phyloP scores from a whole-genome alignment of 2,113 vertebrate genomes.

The Steatornis caripensis region DNA sequence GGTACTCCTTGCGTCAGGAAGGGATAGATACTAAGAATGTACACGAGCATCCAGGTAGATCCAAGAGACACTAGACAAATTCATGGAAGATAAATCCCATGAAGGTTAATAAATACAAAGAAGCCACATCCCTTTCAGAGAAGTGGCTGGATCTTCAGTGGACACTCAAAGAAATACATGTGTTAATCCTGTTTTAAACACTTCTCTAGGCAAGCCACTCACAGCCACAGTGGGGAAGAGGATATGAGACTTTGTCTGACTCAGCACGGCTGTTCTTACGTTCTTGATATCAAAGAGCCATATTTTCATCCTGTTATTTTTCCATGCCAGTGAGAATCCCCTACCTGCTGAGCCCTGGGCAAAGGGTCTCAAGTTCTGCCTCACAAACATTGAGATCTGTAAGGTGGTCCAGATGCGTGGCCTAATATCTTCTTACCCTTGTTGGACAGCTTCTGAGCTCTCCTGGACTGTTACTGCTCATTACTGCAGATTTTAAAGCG shows the following conservation, averaged over 20 bases:
- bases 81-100: background rate
- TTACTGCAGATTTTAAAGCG: background rate
- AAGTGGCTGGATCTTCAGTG: background rate
- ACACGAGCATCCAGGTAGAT: background rate
- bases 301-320: background rate
- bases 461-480: background rate
- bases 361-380: background rate
- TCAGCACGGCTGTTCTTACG: background rate
- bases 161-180: background rate
- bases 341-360: background rate
- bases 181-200: background rate
- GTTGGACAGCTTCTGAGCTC: background rate
- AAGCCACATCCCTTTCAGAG: background rate
- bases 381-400: background rate
- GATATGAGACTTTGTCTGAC: background rate
- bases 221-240: background rate
- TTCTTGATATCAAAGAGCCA: background rate
- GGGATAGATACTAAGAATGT: background rate
- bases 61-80: background rate
- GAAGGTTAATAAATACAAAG: background rate
- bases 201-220: background rate
- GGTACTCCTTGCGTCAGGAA: background rate
- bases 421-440: background rate
- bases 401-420: background rate
- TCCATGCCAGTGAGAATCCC: background rate